Conservation (phyloP, 2,888 invertebrate genomes). For the Pterostichus niger region DNA sequence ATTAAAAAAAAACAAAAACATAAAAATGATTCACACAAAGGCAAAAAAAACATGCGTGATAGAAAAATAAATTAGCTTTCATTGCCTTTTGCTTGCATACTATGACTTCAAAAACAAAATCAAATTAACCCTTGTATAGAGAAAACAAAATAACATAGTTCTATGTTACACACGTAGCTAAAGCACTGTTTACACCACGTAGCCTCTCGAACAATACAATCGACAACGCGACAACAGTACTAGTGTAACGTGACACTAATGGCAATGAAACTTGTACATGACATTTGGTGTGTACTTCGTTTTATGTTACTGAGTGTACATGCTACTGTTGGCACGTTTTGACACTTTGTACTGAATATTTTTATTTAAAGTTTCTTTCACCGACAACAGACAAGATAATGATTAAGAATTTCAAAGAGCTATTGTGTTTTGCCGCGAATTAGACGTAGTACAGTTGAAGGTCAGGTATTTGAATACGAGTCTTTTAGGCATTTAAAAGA, state of each 20-base stretch:
- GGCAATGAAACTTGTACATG: conserved; percentile 25
- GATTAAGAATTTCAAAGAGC: conserved; percentile 15
- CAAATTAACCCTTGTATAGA: too few relatives aligned
- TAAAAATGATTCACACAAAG: too few relatives aligned
- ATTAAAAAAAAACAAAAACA: too few relatives aligned
- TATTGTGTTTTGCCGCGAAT: conserved; percentile 10
- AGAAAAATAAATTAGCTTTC: too few relatives aligned
- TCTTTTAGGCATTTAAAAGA: conserved; percentile 18
- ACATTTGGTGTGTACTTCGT: conserved; percentile 3
- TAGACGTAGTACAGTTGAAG: conserved; percentile 21
- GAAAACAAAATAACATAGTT: neutral
- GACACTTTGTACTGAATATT: conserved; percentile 19
- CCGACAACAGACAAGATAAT: conserved; percentile 20
- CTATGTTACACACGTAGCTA: conserved; percentile 30
- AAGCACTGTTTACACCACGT: conserved; percentile 39
- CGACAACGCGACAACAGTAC: conserved; percentile 46
- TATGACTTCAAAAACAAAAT: too few relatives aligned
- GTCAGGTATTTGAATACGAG: neutral
- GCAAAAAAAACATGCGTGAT: too few relatives aligned
- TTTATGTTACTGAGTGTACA: conserved; percentile 18
- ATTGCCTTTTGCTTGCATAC: too few relatives aligned
- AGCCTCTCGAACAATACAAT: conserved; percentile 24
- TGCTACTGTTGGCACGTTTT: conserved; percentile 15
- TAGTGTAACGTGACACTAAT: conserved; percentile 30
- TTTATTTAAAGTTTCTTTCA: conserved; percentile 18